phyloP scores from a whole-genome alignment of 2,113 vertebrate species.

The Ptyas mucosa region DNA sequence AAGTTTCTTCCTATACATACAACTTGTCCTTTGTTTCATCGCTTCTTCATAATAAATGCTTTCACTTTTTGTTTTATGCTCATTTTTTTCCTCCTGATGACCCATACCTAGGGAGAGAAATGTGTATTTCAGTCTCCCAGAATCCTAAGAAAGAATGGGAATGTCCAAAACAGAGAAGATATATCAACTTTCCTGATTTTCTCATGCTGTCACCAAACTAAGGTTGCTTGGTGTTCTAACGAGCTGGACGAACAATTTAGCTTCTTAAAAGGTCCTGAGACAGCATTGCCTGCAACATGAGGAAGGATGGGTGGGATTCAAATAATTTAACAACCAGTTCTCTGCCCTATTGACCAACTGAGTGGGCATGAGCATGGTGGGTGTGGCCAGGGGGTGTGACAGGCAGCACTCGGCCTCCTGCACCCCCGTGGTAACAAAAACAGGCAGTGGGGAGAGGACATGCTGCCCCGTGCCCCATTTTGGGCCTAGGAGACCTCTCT shows the following conservation, averaged over 20 bases:
- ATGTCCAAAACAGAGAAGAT: neutral
- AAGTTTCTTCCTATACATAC: neutral
- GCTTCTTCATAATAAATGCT: neutral
- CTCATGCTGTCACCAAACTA: neutral
- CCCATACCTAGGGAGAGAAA: neutral
- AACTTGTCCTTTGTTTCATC: neutral
- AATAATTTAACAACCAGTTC: too few species aligned
- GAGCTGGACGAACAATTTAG: neutral
- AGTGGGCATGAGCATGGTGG: too few species aligned
- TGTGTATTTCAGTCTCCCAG: neutral
- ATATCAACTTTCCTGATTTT: neutral
- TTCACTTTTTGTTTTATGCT: neutral
- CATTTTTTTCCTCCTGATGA: neutral
- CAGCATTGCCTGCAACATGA: neutral
- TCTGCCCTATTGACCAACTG: too few species aligned
- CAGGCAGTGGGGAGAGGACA: too few species aligned
- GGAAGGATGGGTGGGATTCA: neutral
- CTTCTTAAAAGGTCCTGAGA: neutral
- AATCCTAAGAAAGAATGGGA: neutral
- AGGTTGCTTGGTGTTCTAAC: neutral
- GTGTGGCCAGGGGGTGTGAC: too few species aligned
- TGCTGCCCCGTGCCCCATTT: too few species aligned
- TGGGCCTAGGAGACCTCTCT: too few species aligned
- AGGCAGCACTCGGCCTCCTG: too few species aligned
- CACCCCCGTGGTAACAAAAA: too few species aligned